phyloP scores from a whole-genome alignment of 2,113 vertebrate genomes.

The Miniopterus natalensis region DNA sequence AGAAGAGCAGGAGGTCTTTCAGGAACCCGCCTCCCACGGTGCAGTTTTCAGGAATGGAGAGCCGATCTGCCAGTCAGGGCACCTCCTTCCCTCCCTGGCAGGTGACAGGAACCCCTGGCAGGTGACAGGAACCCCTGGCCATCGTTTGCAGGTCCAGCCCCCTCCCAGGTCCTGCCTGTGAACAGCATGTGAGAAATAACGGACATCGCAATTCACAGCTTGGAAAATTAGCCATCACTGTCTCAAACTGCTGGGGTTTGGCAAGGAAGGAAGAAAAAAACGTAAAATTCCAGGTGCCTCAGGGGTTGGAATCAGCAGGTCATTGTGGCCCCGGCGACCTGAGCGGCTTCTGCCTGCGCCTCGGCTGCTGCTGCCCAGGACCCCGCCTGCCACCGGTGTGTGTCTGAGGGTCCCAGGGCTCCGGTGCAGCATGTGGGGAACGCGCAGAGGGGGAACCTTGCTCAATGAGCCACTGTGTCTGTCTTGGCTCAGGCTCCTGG shows the following conservation, averaged over 20 bases:
- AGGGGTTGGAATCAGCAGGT: background rate
- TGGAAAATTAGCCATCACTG: conserved; percentile 73
- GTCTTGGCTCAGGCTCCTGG: conserved; percentile 83
- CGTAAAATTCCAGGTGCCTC: conserved; percentile 44
- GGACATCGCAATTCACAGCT: conserved; percentile 68
- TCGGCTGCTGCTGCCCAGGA: conserved; percentile 56
- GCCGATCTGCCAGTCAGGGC: background rate
- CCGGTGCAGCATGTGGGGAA: conserved; percentile 72
- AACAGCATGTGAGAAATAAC: background rate
- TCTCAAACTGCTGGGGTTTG: conserved; percentile 62
- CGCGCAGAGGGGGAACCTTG: conserved; percentile 76
- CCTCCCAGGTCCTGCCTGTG: conserved; percentile 60
- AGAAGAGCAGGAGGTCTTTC: conserved; percentile 68
- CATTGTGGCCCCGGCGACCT: background rate
- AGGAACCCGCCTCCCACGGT: background rate
- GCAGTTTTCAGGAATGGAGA: conserved; percentile 48
- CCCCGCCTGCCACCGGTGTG: conserved; percentile 63
- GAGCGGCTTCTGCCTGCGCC: conserved; percentile 45
- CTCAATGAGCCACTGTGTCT: conserved; percentile 88
- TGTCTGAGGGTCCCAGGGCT: conserved; percentile 67
- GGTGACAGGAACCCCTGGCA: background rate
- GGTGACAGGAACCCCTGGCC: background rate
- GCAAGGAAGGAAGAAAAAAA: conserved; percentile 70
- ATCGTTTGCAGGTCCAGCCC: background rate
- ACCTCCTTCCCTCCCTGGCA: background rate